Evolutionary conservation across 2,888 invertebrate genomes (phyloP), one percentile per base, ranked within the genome.

Genomic region (Ophion costatus): DNA sequence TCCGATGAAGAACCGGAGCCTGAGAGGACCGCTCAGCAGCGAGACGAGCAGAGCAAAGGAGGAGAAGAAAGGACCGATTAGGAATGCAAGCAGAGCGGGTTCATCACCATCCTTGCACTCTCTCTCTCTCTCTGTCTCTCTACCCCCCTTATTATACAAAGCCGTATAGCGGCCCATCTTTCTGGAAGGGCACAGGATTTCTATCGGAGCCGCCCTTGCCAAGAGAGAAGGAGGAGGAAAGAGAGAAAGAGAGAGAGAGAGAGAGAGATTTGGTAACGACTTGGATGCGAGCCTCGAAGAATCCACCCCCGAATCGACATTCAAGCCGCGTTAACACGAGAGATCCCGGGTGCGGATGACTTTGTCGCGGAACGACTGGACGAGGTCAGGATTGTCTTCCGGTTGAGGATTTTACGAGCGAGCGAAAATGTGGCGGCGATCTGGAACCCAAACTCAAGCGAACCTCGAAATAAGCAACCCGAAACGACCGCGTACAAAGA

Each of bases 41-140:
- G 51, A 51, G 17, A 14, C 51, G 51, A 17, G 2, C 56, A 45
- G 66, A 76, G 42, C 64, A 45, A 66, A n/a, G 64, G 29, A 70
- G 38, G 76, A 22, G 24, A 38, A 64, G 51, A 76, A 76, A 64
- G 71, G 67, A 75, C 51, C 69, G 45, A 75, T 81, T 70, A 67
- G 69, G 63, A 63, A 67, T 33, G 45, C 59, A 20, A 45, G 51
- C 51, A 14, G 51, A 51, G 51, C 14, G 42, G 57, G 42, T 42
- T 45, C 45, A n/a, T 51, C 75, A 17, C 33, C 38, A 42, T 14
- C 11, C n/a, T 17, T 5, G 0, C 45, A n/a, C 7, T 45, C 20
- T 38, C 57, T 22, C 61, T 22, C 22, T 11, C 14, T 11, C 38
- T 38, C 14, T 17, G 7, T 29, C 22, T 74, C 33, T 17, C 51